phyloP scores from a whole-genome alignment of 2,797 vertebrate species.

The Diceros bicornis region DNA sequence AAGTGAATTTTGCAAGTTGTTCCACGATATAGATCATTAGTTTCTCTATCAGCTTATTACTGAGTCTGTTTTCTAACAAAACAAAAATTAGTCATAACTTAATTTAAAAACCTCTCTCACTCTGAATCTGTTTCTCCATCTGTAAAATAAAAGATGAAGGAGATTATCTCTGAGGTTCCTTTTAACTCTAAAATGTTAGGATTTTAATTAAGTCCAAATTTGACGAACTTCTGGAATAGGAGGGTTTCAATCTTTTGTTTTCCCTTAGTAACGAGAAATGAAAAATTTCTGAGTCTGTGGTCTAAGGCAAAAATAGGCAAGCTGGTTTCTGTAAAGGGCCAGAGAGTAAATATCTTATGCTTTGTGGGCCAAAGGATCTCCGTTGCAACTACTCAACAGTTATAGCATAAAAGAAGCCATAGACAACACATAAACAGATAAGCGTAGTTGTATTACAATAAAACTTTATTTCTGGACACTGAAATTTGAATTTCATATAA shows the following conservation, averaged over 20 bases:
- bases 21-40: background rate
- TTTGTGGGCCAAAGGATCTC: background rate
- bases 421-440: background rate
- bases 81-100: constrained; percentile 58
- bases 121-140: constrained; percentile 39
- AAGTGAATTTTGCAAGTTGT: constrained; percentile 26
- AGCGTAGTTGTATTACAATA: background rate
- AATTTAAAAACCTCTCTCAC: constrained; percentile 30
- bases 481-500: constrained; percentile 27
- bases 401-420: background rate
- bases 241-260: constrained; percentile 38
- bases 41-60: constrained; percentile 36
- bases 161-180: constrained; percentile 7
- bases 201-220: constrained; percentile 56
- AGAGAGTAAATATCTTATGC: background rate
- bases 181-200: constrained; percentile 58
- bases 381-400: background rate
- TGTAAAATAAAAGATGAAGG: constrained; percentile 54
- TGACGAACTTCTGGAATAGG: constrained; percentile 43
- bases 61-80: constrained; percentile 38
- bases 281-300: constrained; percentile 16
- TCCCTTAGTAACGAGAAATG: constrained; percentile 56
- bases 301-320: constrained; percentile 5
- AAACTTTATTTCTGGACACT: constrained; percentile 1
- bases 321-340: background rate